Evolutionary conservation across 2,888 invertebrate species (phyloP).

Genomic region (Anthrax anthrax): DNA sequence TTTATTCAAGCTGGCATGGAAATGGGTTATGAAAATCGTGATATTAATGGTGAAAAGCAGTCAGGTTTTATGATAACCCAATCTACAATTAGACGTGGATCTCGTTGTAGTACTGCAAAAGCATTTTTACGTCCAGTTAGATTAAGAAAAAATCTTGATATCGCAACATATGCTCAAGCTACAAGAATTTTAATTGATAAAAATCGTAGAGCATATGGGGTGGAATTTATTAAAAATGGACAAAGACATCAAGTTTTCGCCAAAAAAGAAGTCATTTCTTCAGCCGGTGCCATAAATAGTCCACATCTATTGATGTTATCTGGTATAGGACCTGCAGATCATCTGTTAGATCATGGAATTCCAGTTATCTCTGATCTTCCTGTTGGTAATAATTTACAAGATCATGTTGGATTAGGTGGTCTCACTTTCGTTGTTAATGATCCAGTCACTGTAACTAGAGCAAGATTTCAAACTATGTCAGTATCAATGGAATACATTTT

Average conservation of each 20-base stretch:
- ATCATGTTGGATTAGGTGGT: conserved; percentile 77
- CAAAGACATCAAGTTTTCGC: conserved; percentile 52
- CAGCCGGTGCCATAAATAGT: conserved; percentile 75
- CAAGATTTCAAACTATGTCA: conserved; percentile 59
- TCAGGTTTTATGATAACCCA: conserved; percentile 80
- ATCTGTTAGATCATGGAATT: conserved; percentile 55
- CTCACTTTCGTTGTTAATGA: conserved; percentile 70
- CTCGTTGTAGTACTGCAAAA: conserved; percentile 76
- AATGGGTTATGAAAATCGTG: conserved; percentile 65
- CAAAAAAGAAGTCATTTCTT: conserved; percentile 66
- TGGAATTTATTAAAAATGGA: conserved; percentile 56
- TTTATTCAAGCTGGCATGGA: conserved; percentile 71
- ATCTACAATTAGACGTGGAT: conserved; percentile 69
- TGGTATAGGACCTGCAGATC: conserved; percentile 70
- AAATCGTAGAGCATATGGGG: conserved; percentile 58
- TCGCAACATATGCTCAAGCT: conserved; percentile 63
- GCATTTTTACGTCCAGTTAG: conserved; percentile 72
- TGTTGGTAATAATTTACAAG: conserved; percentile 74
- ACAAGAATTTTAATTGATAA: conserved; percentile 57
- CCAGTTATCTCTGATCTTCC: conserved; percentile 59
- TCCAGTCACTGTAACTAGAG: conserved; percentile 62
- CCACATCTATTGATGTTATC: conserved; percentile 86
- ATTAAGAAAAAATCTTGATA: conserved; percentile 61
- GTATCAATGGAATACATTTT: conserved; percentile 70
- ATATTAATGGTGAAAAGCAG: conserved; percentile 69